phyloP scores from a whole-genome alignment of 2,888 invertebrate genomes.

The Pammene aurita region DNA sequence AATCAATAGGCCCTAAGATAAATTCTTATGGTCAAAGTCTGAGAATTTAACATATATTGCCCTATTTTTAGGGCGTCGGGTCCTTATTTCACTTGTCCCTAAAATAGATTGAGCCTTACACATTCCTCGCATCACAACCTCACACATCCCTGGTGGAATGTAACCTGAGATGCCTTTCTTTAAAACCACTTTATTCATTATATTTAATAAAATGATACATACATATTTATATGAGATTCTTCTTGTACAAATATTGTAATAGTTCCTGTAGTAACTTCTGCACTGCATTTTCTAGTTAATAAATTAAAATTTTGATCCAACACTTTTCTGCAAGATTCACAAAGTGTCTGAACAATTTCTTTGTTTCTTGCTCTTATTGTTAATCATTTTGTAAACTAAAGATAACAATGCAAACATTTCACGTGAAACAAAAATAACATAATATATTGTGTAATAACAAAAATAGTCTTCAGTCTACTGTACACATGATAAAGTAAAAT shows the following conservation, averaged over 20 bases:
- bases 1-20: too few species aligned
- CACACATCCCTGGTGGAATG: too few species aligned
- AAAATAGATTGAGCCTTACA: too few species aligned
- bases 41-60: too few species aligned
- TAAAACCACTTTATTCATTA: neutral
- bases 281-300: constrained; percentile 6
- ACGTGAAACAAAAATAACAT: neutral
- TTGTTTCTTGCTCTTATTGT: neutral
- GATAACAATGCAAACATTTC: constrained; percentile 1
- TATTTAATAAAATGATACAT: constrained; percentile 11
- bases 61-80: too few species aligned
- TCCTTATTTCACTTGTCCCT: neutral
- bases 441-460: too few species aligned
- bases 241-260: neutral
- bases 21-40: too few species aligned
- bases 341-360: neutral
- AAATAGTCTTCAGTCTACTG: too few species aligned
- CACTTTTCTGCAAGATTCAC: neutral
- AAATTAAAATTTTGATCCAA: neutral
- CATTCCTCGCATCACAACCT: too few species aligned
- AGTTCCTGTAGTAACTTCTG: constrained; percentile 13
- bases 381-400: constrained; percentile 3
- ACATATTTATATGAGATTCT: constrained; percentile 8
- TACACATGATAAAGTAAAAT: too few species aligned
- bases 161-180: neutral